Percentiles rank a stretch among this genome's conserved stretches.
These are phyloP conservation scores for Rhineura floridana DNA, from an alignment of 2,113 vertebrate genomes.

Conservation along the genomic window DNA sequence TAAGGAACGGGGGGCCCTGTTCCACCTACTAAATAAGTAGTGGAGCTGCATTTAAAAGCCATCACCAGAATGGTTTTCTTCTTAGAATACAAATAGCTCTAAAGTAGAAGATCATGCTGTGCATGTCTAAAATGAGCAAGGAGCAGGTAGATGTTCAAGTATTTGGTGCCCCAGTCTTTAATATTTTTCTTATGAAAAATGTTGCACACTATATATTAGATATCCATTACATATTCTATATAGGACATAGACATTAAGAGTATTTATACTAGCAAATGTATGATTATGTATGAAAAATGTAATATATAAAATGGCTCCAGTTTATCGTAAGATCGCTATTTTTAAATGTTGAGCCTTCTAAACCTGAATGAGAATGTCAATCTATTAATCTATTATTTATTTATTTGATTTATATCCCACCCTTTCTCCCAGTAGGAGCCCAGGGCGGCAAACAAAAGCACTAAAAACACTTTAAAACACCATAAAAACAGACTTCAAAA, in stretches of 20 bases:
- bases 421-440: too few species aligned
- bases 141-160: constrained; percentile 28
- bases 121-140: constrained; percentile 7
- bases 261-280: constrained; percentile 24
- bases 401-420: too few species aligned
- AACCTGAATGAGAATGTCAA: not conserved
- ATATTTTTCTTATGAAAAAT: not conserved
- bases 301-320: not conserved
- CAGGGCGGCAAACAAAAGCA: too few species aligned
- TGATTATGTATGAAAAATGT: not conserved
- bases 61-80: not conserved
- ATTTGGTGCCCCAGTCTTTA: not conserved
- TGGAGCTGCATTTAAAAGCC: constrained; percentile 52
- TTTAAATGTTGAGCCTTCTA: not conserved
- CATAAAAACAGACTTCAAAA: too few species aligned
- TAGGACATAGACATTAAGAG: not conserved
- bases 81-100: constrained; percentile 42
- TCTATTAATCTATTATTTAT: not conserved
- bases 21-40: constrained; percentile 53
- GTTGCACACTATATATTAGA: not conserved
- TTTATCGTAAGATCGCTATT: constrained; percentile 22
- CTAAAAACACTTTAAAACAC: too few species aligned
- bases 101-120: constrained; percentile 47
- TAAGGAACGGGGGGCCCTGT: constrained; percentile 31
- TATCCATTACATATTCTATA: constrained; percentile 25